phyloP scores from a whole-genome alignment of 2,888 invertebrate species.

The Mythimna pallens region DNA sequence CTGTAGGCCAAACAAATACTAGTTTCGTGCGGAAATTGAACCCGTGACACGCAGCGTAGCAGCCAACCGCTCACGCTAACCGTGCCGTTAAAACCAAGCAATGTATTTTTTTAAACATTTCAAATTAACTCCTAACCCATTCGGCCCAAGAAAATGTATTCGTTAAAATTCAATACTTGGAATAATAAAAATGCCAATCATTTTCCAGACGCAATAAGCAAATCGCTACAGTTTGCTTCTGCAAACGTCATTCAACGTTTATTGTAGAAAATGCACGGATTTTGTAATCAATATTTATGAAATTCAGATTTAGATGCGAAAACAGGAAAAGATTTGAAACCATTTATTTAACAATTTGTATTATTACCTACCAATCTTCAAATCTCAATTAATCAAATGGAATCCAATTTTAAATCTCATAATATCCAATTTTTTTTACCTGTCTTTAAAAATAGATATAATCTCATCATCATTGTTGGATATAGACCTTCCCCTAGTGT shows the following conservation, averaged over 20 bases:
- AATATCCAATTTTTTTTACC: no score
- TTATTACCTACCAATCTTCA: no score
- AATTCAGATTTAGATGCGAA: constrained; percentile 4
- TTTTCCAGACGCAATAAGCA: constrained; percentile 39
- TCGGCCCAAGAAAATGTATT: constrained; percentile 42
- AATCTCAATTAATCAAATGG: no score
- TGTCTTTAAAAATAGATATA: no score
- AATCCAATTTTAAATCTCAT: no score
- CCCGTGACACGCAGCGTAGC: no score
- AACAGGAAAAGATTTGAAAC: neutral
- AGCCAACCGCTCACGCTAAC: no score
- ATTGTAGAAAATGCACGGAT: constrained; percentile 14
- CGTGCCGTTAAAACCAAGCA: neutral
- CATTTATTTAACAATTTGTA: constrained; percentile 9
- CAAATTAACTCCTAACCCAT: constrained; percentile 26
- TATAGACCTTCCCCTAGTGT: no score
- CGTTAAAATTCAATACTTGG: constrained; percentile 41
- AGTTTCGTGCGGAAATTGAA: no score
- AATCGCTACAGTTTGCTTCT: constrained; percentile 16
- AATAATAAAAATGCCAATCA: constrained; percentile 48
- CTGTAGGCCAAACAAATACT: no score
- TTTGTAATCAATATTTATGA: constrained; percentile 17
- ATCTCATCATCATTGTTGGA: no score
- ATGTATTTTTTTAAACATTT: neutral
- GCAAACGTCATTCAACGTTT: constrained; percentile 34